Percentiles rank a stretch among this genome's conserved stretches.
phyloP scores from a whole-genome alignment of 2,113 vertebrate species.

The Stomatorhinus ivindoensis region DNA sequence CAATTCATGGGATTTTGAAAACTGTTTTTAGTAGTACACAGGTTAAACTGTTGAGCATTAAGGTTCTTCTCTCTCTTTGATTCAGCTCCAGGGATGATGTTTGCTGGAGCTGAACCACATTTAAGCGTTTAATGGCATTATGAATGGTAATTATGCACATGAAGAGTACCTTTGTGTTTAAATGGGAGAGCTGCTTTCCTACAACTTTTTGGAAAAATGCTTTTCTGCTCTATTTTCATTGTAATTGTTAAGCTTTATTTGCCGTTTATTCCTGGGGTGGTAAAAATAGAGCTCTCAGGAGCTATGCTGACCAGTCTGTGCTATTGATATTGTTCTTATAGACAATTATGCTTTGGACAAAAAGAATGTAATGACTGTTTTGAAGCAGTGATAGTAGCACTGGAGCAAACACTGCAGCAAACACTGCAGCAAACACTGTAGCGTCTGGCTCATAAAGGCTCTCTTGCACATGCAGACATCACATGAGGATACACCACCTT shows the following conservation, averaged over 20 bases:
- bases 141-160: neutral
- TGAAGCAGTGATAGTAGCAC: neutral
- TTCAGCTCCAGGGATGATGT: neutral
- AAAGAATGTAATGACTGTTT: neutral
- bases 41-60: neutral
- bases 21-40: neutral
- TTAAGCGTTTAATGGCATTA: neutral
- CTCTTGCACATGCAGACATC: neutral
- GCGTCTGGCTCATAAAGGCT: neutral
- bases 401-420: neutral
- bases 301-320: neutral
- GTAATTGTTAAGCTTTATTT: constrained; percentile 4
- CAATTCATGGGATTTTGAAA: neutral
- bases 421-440: neutral
- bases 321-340: neutral
- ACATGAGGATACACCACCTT: neutral
- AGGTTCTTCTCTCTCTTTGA: neutral
- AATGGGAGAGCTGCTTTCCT: neutral
- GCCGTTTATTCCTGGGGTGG: neutral
- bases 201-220: neutral
- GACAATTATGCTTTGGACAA: neutral
- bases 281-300: neutral
- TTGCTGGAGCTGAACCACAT: neutral
- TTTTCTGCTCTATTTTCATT: neutral
- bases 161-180: neutral